Evolutionary conservation across 2,888 invertebrate genomes (phyloP).

Genomic region (Hirtodrosophila alboralis): DNA sequence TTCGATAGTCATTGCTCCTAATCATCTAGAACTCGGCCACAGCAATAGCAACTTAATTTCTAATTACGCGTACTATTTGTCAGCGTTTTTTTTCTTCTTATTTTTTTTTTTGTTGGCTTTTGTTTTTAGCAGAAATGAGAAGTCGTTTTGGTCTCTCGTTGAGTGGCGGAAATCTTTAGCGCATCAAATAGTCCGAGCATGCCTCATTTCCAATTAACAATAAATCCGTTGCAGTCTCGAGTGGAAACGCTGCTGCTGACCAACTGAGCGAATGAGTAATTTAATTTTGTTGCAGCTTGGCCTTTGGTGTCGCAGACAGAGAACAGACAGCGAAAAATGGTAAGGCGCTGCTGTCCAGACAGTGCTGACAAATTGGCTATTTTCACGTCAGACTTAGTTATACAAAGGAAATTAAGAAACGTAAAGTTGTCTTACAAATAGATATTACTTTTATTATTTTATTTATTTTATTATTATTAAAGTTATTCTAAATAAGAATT

Average conservation of each 20-base stretch:
- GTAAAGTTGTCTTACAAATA: too few relatives aligned
- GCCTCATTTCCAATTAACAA: conserved; percentile 78
- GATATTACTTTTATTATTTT: too few relatives aligned
- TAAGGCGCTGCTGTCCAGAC: conserved; percentile 19
- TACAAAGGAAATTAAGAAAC: too few relatives aligned
- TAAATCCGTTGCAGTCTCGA: conserved; percentile 73
- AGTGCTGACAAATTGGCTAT: too few relatives aligned
- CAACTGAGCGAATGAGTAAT: conserved; percentile 79
- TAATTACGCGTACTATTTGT: conserved; percentile 77
- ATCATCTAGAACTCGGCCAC: conserved; percentile 58
- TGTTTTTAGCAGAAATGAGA: conserved; percentile 26
- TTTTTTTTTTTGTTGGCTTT: conserved; percentile 10
- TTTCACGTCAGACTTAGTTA: too few relatives aligned
- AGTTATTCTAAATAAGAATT: too few relatives aligned
- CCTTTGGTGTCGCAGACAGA: conserved; percentile 63
- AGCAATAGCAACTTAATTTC: conserved; percentile 70
- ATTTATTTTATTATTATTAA: too few relatives aligned
- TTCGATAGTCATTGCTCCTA: conserved; percentile 67
- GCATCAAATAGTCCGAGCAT: conserved; percentile 75
- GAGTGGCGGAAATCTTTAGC: conserved; percentile 76
- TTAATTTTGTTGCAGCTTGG: conserved; percentile 76
- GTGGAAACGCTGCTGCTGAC: conserved; percentile 49
- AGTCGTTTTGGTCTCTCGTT: conserved; percentile 46
- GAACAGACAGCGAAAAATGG: conserved; percentile 39
- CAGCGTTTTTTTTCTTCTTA: conserved; percentile 53